These are phyloP conservation scores for Xiphorhynchus erythropygius DNA, from an alignment of 2,797 vertebrate species.

Conservation along the genomic window DNA sequence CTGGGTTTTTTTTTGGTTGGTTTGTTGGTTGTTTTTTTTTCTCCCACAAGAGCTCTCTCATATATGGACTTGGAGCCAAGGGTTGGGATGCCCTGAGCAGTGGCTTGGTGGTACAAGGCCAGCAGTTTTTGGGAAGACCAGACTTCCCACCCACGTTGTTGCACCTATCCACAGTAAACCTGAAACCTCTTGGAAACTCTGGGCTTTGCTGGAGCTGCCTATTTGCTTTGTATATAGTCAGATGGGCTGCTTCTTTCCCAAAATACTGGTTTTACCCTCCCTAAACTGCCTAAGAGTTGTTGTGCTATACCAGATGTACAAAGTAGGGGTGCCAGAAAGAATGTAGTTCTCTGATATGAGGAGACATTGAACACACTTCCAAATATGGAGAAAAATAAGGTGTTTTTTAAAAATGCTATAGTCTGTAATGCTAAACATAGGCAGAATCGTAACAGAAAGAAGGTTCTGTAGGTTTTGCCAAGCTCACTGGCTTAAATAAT, in stretches of 20 bases:
- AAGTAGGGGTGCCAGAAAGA: neutral
- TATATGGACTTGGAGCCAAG: neutral
- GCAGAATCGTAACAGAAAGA: neutral
- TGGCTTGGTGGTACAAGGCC: neutral
- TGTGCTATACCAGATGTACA: neutral
- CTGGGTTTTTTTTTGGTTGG: fast-evolving
- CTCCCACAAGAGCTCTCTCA: neutral
- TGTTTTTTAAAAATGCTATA: neutral
- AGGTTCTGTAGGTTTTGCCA: neutral
- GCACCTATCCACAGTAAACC: neutral
- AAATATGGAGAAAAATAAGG: neutral
- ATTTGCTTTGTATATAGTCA: neutral
- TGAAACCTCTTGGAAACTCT: neutral
- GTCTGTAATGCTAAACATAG: neutral
- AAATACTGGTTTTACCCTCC: neutral
- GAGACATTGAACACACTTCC: neutral
- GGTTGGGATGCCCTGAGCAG: neutral
- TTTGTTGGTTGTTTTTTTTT: neutral
- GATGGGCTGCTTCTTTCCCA: neutral
- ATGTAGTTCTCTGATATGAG: neutral
- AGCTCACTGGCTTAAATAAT: neutral
- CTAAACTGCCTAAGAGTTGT: neutral
- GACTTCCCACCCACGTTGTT: neutral
- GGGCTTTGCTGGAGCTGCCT: neutral
- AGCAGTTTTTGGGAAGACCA: neutral